Evolutionary conservation across 1,140 invertebrate species (phyloP).

Genomic region (Sweltsa coloradensis): DNA sequence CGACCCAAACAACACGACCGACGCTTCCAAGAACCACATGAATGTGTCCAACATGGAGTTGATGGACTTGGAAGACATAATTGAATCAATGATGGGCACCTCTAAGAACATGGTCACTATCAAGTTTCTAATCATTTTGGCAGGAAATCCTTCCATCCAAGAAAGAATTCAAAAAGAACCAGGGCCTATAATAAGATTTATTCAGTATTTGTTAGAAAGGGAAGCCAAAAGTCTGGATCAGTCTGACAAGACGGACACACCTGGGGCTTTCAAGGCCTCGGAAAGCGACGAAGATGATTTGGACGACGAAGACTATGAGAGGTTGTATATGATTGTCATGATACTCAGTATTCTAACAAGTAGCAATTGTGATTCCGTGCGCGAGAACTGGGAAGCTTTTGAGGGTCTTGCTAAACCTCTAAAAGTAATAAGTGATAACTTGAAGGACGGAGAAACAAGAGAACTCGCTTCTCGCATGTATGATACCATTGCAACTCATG

Average conservation of each 20-base stretch:
- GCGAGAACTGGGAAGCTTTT: conserved; percentile 28
- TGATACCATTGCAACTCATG: conserved; percentile 34
- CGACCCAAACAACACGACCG: not conserved
- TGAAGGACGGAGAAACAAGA: conserved; percentile 17
- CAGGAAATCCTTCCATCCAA: conserved; percentile 25
- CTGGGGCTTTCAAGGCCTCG: no score
- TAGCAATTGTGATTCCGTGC: conserved; percentile 9
- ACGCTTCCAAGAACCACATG: no score
- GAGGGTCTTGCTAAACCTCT: conserved; percentile 34
- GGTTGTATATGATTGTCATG: conserved; percentile 32
- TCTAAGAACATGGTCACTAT: conserved; percentile 20
- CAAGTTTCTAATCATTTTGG: conserved; percentile 27
- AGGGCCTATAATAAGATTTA: conserved; percentile 8
- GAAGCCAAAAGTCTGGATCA: conserved; percentile 6
- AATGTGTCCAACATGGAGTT: no score
- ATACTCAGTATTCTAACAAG: conserved; percentile 29
- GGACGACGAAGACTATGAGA: conserved; percentile 17
- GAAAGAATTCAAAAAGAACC: conserved; percentile 28
- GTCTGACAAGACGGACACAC: not conserved
- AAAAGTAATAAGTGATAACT: conserved; percentile 21
- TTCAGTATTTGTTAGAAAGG: conserved; percentile 21
- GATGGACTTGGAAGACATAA: conserved; percentile 12
- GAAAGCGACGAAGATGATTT: conserved; percentile 17
- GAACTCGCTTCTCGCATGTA: conserved; percentile 30
- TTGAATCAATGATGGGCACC: conserved; percentile 1